Percentiles rank a stretch among this genome's conserved stretches.
Conservation (phyloP, 2,888 invertebrate species). For the Odontomyia ornata region DNA sequence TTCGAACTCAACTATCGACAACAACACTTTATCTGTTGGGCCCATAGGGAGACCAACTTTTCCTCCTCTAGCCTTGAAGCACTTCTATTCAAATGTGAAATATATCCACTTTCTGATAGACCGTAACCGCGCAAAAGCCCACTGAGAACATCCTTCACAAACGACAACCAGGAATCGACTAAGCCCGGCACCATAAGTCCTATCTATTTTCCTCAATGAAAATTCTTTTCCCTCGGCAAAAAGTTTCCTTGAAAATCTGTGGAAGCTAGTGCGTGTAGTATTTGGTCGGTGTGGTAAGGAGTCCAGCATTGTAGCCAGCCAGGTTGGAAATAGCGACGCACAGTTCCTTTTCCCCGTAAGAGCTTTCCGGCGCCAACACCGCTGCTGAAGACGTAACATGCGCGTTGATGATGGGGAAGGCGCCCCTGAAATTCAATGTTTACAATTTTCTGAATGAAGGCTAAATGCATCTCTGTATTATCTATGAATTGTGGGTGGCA, state of each 20-base stretch:
- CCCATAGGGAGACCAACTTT: not conserved
- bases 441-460: not conserved
- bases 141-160: slow-evolving; percentile 37
- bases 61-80: slow-evolving; percentile 2
- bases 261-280: slow-evolving; percentile 9
- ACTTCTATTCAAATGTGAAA: slow-evolving; percentile 3
- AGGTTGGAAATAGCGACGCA: slow-evolving; percentile 10
- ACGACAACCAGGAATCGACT: slow-evolving; percentile 43
- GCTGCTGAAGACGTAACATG: not conserved
- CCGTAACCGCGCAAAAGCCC: slow-evolving; percentile 10
- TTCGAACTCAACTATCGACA: not conserved
- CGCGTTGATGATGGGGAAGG: not conserved
- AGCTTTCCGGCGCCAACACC: not conserved
- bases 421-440: not conserved
- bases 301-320: not conserved
- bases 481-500: too few species aligned
- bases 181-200: slow-evolving; percentile 22
- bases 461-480: not conserved
- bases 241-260: not conserved
- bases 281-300: not conserved
- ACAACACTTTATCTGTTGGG: not conserved
- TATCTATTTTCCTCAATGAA: slow-evolving; percentile 47
- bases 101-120: slow-evolving; percentile 1
- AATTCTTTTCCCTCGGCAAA: not conserved
- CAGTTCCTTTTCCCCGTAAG: slow-evolving; percentile 28